phyloP scores from a whole-genome alignment of 23 tunicate genomes.

The Trididemnum miniatum region DNA sequence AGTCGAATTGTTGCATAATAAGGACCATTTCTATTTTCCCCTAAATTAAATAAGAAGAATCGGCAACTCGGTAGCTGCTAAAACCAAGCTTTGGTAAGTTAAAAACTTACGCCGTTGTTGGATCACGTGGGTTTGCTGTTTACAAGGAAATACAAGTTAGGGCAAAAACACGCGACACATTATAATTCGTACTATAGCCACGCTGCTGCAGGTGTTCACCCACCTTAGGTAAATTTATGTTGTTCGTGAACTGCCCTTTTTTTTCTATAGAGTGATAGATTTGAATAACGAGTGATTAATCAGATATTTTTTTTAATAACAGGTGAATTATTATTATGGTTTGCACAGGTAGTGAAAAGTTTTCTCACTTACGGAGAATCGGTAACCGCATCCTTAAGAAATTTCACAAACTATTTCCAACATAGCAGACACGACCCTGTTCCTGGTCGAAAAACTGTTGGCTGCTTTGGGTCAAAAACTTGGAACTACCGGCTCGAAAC shows the following conservation, averaged over 20 bases:
- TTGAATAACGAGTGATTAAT: not conserved
- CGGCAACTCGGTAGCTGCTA: too few species aligned
- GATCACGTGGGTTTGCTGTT: too few species aligned
- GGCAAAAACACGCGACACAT: too few species aligned
- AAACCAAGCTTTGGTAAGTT: too few species aligned
- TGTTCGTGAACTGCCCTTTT: not conserved
- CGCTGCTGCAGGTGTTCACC: too few species aligned
- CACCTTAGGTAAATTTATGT: not conserved
- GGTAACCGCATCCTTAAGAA: not conserved
- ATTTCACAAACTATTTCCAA: not conserved
- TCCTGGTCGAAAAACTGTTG: constrained; percentile 15
- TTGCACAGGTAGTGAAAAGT: not conserved
- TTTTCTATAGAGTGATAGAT: too few species aligned
- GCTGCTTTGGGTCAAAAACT: constrained; percentile 11
- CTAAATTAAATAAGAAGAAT: too few species aligned
- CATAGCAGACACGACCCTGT: constrained; percentile 20
- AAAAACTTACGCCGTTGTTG: too few species aligned
- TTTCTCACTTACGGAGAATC: constrained; percentile 10
- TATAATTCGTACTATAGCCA: too few species aligned
- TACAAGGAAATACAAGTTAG: too few species aligned
- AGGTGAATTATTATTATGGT: not conserved
- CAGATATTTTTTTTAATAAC: not conserved
- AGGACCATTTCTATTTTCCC: too few species aligned
- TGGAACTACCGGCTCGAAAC: constrained; percentile 10
- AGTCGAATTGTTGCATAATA: too few species aligned